Percentiles rank a stretch among this genome's conserved stretches.
Conservation (phyloP, 1,140 invertebrate genomes). For the Apis florea region DNA sequence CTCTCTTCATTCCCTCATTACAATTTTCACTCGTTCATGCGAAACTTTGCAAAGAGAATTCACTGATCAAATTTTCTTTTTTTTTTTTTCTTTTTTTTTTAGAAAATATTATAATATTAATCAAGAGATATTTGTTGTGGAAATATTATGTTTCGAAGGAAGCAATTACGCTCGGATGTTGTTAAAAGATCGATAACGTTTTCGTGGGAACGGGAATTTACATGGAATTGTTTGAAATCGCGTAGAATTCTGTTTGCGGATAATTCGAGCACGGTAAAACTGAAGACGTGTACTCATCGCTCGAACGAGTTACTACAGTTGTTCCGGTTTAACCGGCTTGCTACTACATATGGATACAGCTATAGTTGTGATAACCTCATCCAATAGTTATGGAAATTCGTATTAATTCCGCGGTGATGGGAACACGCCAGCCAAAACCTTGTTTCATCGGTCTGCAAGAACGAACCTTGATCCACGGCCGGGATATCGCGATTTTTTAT, state of each 20-base stretch:
- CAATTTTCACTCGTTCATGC: too few species aligned
- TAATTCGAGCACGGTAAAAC: conserved; percentile 23
- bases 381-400: conserved; percentile 44
- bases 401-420: conserved; percentile 30
- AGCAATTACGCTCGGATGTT: too few species aligned
- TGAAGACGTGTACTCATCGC: neutral
- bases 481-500: neutral
- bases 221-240: neutral
- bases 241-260: conserved; percentile 11
- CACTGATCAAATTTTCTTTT: too few species aligned
- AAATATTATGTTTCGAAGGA: neutral
- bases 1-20: neutral
- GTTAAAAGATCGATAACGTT: neutral
- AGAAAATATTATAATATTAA: too few species aligned
- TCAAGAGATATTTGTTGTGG: too few species aligned
- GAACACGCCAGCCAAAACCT: neutral
- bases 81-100: too few species aligned
- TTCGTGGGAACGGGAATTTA: neutral
- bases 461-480: conserved; percentile 2
- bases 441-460: neutral
- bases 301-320: conserved; percentile 23
- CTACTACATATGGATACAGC: conserved; percentile 24
- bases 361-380: conserved; percentile 37
- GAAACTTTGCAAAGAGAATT: too few species aligned
- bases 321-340: neutral